Conservation (phyloP, 2,113 vertebrate genomes). For the Emydocephalus ijimae region DNA sequence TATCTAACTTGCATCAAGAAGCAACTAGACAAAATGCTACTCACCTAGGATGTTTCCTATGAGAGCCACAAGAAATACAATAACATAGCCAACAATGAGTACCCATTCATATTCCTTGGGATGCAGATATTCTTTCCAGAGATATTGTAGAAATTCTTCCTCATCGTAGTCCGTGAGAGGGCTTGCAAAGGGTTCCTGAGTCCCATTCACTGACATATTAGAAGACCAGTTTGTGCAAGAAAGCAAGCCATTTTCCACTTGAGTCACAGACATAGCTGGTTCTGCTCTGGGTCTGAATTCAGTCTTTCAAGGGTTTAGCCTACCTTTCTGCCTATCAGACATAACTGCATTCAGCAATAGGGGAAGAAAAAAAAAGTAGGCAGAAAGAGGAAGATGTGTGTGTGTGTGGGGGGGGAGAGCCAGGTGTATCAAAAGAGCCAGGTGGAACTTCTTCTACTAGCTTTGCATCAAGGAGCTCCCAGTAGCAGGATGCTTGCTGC, state of each 20-base stretch:
- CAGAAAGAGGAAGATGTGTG: conserved; percentile 61
- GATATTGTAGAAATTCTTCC: conserved; percentile 88
- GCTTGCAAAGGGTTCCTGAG: conserved; percentile 64
- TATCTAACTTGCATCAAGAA: background rate
- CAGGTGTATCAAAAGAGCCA: conserved; percentile 56
- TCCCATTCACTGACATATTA: conserved; percentile 70
- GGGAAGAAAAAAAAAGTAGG: conserved; percentile 5
- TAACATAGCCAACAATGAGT: conserved; percentile 89
- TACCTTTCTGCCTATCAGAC: conserved; percentile 60
- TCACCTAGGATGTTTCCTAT: conserved; percentile 92
- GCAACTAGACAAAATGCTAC: conserved; percentile 35
- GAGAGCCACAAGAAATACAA: conserved; percentile 91
- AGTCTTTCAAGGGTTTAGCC: conserved; percentile 52
- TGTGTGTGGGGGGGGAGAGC: conserved; percentile 58
- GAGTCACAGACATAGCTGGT: conserved; percentile 78
- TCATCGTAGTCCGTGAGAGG: conserved; percentile 83
- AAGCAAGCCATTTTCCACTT: conserved; percentile 61
- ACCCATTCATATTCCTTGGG: conserved; percentile 97
- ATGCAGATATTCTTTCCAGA: conserved; percentile 93
- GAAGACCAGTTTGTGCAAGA: conserved; percentile 75
- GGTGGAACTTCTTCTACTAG: conserved; percentile 41
- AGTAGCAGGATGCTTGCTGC: background rate
- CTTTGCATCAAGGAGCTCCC: conserved; percentile 33
- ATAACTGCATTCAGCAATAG: conserved; percentile 45
- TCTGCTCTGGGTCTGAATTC: conserved; percentile 24